A percentile compares a stretch with the other conserved stretches of the same genome.
These are phyloP conservation scores for Leucophora obtusa DNA, from an alignment of 2,888 invertebrate species.

Conservation along the genomic window DNA sequence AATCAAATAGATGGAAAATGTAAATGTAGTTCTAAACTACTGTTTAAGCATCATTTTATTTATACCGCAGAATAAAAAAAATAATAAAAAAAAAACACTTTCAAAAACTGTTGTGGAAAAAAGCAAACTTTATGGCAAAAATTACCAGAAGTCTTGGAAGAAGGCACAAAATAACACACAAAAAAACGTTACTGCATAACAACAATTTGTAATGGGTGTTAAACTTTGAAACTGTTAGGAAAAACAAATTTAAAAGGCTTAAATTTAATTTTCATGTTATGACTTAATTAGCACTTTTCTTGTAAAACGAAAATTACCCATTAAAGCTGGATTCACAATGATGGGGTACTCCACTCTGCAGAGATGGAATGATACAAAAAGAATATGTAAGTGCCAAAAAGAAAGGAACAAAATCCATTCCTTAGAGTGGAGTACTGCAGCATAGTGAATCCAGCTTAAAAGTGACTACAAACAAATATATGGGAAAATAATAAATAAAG, in stretches of 20 bases:
- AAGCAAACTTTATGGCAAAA: not conserved
- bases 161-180: not conserved
- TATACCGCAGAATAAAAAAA: not conserved
- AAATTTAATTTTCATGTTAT: conserved; percentile 50
- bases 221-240: conserved; percentile 35
- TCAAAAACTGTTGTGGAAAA: not conserved
- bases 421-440: no score
- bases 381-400: no score
- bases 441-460: no score
- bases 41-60: conserved; percentile 24
- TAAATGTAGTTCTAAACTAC: conserved; percentile 9
- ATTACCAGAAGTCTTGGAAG: conserved; percentile 16
- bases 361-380: no score
- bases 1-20: conserved; percentile 6
- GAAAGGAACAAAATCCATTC: no score
- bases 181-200: conserved; percentile 33
- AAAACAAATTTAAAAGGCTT: conserved; percentile 5
- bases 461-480: no score
- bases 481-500: no score
- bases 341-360: no score
- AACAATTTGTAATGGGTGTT: conserved; percentile 56
- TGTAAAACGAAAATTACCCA: conserved; percentile 19
- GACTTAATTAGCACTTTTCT: conserved; percentile 51
- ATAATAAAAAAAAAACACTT: not conserved
- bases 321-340: no score